Conservation (phyloP, 2,888 invertebrate genomes). For the Exephanes ischioxanthus region DNA sequence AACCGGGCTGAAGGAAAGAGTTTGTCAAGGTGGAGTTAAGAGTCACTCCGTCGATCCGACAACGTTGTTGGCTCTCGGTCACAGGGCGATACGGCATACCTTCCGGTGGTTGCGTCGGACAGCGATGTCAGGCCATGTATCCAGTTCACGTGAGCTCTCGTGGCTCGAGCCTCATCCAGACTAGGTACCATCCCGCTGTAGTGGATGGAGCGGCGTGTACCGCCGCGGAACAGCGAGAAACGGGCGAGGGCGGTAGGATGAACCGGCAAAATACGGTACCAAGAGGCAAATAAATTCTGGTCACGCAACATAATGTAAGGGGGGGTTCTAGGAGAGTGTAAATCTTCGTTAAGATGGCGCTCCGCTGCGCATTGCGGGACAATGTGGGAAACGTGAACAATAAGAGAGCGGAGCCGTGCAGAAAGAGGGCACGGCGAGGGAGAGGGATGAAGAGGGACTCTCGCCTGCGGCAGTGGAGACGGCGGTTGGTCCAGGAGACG, state of each 20-base stretch:
- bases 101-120: constrained; percentile 21
- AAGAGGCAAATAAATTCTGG: constrained; percentile 80
- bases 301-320: constrained; percentile 80
- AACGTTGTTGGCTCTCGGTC: not conserved
- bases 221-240: constrained; percentile 13
- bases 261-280: constrained; percentile 67
- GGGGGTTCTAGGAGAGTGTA: constrained; percentile 76
- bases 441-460: constrained; percentile 57
- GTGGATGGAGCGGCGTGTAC: constrained; percentile 11
- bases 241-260: constrained; percentile 16
- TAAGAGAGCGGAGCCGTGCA: constrained; percentile 28
- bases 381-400: constrained; percentile 73
- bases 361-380: constrained; percentile 71
- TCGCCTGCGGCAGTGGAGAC: constrained; percentile 57
- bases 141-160: constrained; percentile 41
- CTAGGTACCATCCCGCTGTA: constrained; percentile 28
- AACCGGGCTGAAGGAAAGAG: not conserved
- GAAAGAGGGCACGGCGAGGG: constrained; percentile 60
- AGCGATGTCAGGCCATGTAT: constrained; percentile 28
- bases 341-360: constrained; percentile 79
- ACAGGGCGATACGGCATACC: not conserved
- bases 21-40: constrained; percentile 14
- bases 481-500: constrained; percentile 61
- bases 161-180: constrained; percentile 40
- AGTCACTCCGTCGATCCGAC: constrained; percentile 14